Base-by-base conservation (phyloP, 2,113 vertebrate genomes). In the Vidua macroura region DNA sequence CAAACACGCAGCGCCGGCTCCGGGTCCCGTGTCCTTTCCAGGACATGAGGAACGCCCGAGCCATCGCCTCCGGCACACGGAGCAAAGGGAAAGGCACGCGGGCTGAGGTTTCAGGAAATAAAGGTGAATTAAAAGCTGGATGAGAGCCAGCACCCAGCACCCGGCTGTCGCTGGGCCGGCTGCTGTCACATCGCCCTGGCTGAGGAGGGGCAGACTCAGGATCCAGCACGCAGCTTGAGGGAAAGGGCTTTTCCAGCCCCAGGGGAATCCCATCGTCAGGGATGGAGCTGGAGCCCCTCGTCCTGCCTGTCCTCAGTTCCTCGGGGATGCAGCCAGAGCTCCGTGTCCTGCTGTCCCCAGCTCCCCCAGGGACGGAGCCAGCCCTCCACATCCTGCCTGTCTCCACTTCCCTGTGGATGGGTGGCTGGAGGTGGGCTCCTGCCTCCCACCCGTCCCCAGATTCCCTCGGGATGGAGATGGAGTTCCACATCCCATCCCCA, bases 221-320 rank as follows among this genome's bases (percentile, higher is more conserved):
- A 28, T 63, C 43, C 72, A 20, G 3, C 35, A 7, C 6, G 15
- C 9, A 0, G 7, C 22, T 22, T 0, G 3, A 68, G 39, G 31
- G 19, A 51, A 39, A 41, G 11, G 18, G 7, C 6, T 24, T 35
- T 44, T 41, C 37, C 21, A 23, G 25, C 28, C 30, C 39, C 16
- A 28, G 35, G 8, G 35, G 25, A 39, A 62, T 62, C 24, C 60
- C 48, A 33, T 20, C 37, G 60, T 4, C 0, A 2, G 14, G 62
- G 69, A 7, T 5, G 27, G 66, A 35, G 48, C 67, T 2, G 1
- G 9, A 2, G 9, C 39, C 15, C 15, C 3, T 1, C 2, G 1
- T 4, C 35, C n/a, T 28, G 39, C 49, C 49, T 46, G 41, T 7
- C 18, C 33, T 25, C 44, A 11, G 31, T 2, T 63, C 68, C 49